These are phyloP conservation scores for Coluber constrictor DNA, from an alignment of 2,797 vertebrate species.

Conservation along the genomic window DNA sequence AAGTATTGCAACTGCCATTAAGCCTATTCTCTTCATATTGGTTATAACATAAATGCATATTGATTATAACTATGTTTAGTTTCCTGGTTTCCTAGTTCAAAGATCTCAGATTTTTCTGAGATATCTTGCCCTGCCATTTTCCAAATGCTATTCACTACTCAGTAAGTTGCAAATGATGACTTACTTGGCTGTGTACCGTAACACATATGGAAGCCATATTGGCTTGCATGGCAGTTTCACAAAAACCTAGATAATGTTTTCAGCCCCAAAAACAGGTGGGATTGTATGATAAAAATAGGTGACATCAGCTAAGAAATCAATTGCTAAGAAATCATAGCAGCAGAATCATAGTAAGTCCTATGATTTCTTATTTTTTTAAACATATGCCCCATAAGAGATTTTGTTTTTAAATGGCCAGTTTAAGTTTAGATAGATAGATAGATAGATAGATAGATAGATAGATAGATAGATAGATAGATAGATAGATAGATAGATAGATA, in stretches of 20 bases:
- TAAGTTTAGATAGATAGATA: neutral
- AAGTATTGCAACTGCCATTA: neutral
- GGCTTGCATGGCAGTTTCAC: neutral
- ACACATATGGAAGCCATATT: neutral
- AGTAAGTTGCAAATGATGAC: neutral
- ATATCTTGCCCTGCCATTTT: neutral
- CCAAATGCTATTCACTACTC: neutral
- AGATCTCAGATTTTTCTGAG: neutral
- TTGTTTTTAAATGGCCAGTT: conserved; percentile 40
- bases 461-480: too few species aligned
- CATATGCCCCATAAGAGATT: conserved; percentile 51
- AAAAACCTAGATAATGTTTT: neutral
- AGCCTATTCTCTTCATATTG: neutral
- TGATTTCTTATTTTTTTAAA: conserved; percentile 52
- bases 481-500: too few species aligned
- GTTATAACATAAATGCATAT: neutral
- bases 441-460: too few species aligned
- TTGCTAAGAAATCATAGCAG: neutral
- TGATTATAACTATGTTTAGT: neutral
- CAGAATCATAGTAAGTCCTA: neutral
- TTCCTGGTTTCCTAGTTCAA: neutral
- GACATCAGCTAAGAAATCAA: conserved; percentile 13
- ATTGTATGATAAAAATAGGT: conserved; percentile 5
- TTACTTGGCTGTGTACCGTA: neutral
- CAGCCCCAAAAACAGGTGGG: neutral